Evolutionary conservation across 2,888 invertebrate species (phyloP), one percentile per base, ranked within the genome.

Genomic region (Athripsodes cinereus): DNA sequence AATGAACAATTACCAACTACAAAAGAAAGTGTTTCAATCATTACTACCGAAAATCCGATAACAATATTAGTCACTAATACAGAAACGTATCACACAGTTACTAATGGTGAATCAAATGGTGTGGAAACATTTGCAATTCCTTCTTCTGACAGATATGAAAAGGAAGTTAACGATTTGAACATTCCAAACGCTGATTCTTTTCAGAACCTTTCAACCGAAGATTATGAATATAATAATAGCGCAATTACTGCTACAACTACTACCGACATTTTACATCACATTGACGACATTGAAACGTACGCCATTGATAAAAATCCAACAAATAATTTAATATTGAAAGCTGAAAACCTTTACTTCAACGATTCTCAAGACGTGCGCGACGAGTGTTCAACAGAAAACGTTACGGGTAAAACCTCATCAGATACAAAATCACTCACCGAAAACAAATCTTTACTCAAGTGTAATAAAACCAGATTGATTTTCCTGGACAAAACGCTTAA

Each of bases 311-410:
- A 19, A 35, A 13, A n/a, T 40, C 13, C 40, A 8, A 13, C 22
- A 35, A 49, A 16, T 16, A 34, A 55, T 19, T 31, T 11, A 13
- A 8, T 31, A 10, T 21, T 56, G 10, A 35, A 51, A 56, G 51
- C 18, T 8, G 51, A 56, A 22, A 56, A 51, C 51, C 26, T 56
- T 19, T 49, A 22, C 20, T 56, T 18, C 20, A 51, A 44, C 8
- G 26, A 50, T 13, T 18, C 46, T 5, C 22, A 22, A 40, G 49
- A 44, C 20, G 11, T 16, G 16, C 13, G 2, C 16, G 40, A 40
- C 13, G 40, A 40, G 2, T 40, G 40, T 40, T 40, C 40, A 5
- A 8, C 13, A 16, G 40, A 40, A 40, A 40, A 40, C 13, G 40
- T 5, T 5, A 3, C 16, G 40, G 13, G 13, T 13, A 16, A 40